A percentile compares a stretch with the other conserved stretches of the same genome.
Evolutionary conservation across 1,140 invertebrate genomes (phyloP).

Genomic region (Cydia amplana): DNA sequence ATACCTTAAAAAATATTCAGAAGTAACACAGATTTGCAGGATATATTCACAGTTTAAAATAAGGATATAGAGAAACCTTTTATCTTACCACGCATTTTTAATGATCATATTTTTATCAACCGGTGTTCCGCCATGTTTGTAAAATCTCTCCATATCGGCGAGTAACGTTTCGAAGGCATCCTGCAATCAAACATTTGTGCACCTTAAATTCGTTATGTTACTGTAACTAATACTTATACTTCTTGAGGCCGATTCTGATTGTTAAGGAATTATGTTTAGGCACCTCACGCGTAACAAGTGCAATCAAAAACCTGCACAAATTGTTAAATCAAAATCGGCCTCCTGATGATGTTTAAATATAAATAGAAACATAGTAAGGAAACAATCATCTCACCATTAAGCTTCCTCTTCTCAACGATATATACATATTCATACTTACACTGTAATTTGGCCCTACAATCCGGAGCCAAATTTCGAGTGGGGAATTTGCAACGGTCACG

Average conservation of each 20-base stretch:
- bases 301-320: too few relatives aligned
- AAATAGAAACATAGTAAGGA: too few relatives aligned
- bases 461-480: slow-evolving; percentile 79
- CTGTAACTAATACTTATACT: too few relatives aligned
- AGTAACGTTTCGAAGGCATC: slow-evolving; percentile 78
- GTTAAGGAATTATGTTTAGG: too few relatives aligned
- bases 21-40: background rate
- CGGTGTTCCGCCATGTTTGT: slow-evolving; percentile 61
- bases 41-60: background rate
- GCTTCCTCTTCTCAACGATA: background rate
- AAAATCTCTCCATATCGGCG: slow-evolving; percentile 80
- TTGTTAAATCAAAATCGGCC: too few relatives aligned
- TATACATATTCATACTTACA: slow-evolving; percentile 62
- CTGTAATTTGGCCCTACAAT: slow-evolving; percentile 80
- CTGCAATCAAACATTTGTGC: slow-evolving; percentile 64
- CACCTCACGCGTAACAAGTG: too few relatives aligned
- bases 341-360: too few relatives aligned
- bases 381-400: too few relatives aligned
- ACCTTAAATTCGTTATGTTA: slow-evolving; percentile 31
- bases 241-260: too few relatives aligned
- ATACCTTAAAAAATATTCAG: slow-evolving; percentile 73
- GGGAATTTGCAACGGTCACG: slow-evolving; percentile 77
- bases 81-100: slow-evolving; percentile 68
- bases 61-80: background rate
- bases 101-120: slow-evolving; percentile 69